phyloP scores from a whole-genome alignment of 2,888 invertebrate genomes.

The Antheraea yamamai region DNA sequence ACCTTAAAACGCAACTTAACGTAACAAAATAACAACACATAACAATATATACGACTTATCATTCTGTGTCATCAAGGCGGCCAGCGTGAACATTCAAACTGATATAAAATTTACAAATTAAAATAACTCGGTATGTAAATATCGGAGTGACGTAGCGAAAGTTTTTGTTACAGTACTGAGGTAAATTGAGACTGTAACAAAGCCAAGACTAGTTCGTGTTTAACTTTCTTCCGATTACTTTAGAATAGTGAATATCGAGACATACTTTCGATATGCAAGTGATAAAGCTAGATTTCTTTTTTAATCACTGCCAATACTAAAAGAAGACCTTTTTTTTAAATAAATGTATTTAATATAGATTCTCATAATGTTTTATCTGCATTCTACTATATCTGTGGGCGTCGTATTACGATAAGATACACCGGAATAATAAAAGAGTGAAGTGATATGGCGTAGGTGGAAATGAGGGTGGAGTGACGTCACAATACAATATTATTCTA shows the following conservation, averaged over 20 bases:
- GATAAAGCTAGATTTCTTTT: not conserved
- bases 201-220: constrained; percentile 31
- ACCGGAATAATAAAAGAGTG: not conserved
- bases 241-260: constrained; percentile 32
- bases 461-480: not conserved
- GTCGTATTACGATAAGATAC: too few relatives aligned
- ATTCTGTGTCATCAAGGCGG: constrained; percentile 2
- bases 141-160: constrained; percentile 39
- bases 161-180: constrained; percentile 37
- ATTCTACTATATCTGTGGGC: not conserved
- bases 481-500: not conserved
- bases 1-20: not conserved
- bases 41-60: not conserved
- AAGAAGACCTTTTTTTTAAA: not conserved
- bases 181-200: constrained; percentile 35
- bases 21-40: not conserved
- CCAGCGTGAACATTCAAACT: constrained; percentile 11
- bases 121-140: constrained; percentile 29
- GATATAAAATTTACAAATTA: constrained; percentile 19
- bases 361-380: not conserved
- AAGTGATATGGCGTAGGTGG: not conserved
- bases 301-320: not conserved
- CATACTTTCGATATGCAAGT: constrained; percentile 31
- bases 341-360: not conserved
- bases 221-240: constrained; percentile 52